phyloP scores from a whole-genome alignment of 2,797 vertebrate genomes.

The Schizopygopsis malacanthus region DNA sequence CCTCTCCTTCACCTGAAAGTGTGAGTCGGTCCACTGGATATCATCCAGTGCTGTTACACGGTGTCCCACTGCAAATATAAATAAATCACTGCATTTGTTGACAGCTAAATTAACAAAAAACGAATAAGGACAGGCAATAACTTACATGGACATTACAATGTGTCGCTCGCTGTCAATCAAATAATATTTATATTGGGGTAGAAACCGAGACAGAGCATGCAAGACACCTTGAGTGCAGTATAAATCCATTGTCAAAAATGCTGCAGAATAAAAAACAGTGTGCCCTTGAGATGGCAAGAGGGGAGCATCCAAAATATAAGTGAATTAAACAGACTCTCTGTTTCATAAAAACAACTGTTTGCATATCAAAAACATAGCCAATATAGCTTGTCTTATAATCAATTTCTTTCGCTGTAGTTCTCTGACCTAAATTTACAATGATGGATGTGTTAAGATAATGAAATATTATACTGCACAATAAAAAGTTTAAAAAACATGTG shows the following conservation, averaged over 20 bases:
- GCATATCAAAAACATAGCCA: background rate
- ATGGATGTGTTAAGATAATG: background rate
- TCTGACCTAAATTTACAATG: background rate
- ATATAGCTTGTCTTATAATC: background rate
- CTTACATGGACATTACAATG: slow-evolving; percentile 39
- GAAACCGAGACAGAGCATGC: background rate
- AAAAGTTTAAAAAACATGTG: slow-evolving; percentile 43
- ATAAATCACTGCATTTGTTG: slow-evolving; percentile 41
- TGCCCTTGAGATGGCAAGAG: slow-evolving; percentile 35
- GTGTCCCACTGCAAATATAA: slow-evolving; percentile 46
- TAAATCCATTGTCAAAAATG: slow-evolving; percentile 31
- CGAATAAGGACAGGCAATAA: slow-evolving; percentile 44
- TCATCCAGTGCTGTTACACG: background rate
- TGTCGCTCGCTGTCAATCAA: slow-evolving; percentile 27
- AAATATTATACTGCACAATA: background rate
- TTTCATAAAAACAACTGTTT: slow-evolving; percentile 7
- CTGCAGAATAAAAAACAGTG: slow-evolving; percentile 31
- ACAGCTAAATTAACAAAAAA: slow-evolving; percentile 37
- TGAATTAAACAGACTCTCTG: background rate
- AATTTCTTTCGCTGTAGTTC: background rate
- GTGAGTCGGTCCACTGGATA: slow-evolving; percentile 6
- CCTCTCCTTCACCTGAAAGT: slow-evolving; percentile 63
- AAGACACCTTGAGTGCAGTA: slow-evolving; percentile 1
- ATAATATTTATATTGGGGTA: slow-evolving; percentile 1
- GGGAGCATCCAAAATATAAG: slow-evolving; percentile 29